These are phyloP conservation scores for Amiota mariae DNA, from an alignment of 2,888 invertebrate genomes.

Conservation along the genomic window DNA sequence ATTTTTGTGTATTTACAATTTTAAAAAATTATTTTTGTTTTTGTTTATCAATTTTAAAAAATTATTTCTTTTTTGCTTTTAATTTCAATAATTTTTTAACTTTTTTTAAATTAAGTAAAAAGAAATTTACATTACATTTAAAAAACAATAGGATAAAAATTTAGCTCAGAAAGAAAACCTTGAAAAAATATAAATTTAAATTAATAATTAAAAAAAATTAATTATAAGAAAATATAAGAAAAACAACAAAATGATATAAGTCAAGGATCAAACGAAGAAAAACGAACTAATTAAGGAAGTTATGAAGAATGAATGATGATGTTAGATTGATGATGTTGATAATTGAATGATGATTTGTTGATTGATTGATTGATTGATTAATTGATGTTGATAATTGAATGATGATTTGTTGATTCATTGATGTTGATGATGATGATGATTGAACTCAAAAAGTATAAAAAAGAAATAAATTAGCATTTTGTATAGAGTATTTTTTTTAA, in stretches of 20 bases:
- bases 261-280: background rate
- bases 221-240: background rate
- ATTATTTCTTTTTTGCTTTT: no score
- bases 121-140: no score
- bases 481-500: constrained; percentile 40
- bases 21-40: background rate
- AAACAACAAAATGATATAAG: background rate
- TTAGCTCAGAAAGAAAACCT: background rate
- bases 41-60: background rate
- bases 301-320: no score
- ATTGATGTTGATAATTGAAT: background rate
- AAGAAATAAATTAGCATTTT: constrained; percentile 32
- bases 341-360: no score
- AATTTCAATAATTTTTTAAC: no score
- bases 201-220: background rate
- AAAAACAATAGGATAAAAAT: background rate
- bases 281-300: no score
- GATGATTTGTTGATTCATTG: no score
- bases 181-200: background rate
- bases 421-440: background rate
- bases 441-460: background rate
- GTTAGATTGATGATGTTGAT: no score
- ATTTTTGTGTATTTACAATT: background rate
- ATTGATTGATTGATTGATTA: no score
- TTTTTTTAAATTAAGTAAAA: no score